Base-by-base conservation (phyloP, 2,113 vertebrate species). In the Eulemur rufifrons region DNA sequence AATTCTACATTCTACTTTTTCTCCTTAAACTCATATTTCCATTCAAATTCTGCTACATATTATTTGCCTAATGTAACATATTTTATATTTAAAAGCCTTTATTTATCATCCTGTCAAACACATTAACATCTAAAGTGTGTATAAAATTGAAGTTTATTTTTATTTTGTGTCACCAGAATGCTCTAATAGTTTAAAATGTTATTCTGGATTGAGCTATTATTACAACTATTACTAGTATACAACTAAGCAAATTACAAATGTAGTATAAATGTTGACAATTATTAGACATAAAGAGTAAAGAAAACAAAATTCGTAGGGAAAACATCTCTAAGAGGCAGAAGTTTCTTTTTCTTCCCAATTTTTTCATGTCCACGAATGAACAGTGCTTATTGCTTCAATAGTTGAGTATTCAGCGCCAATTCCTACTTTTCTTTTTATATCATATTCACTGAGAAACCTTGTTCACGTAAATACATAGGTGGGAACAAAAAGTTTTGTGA, bases 81-180 rank as follows among this genome's bases (percentile, higher is more conserved):
- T 80, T 97, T 96, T 76, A 76, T 89, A 59, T 47, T 84, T 81
- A 74, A 71, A 94, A 87, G 37, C 59, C 69, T 81, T 89, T 86
- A 73, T 52, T 89, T 47, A 78, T 82, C 89, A 89, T 91, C 78
- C 52, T 39, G 25, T 93, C 91, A 94, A 95, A 95, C 64, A 94
- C 68, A 95, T 84, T 54, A 64, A 66, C 56, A 76, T 84, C 27
- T 90, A 94, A 88, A 96, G 54, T 71, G 45, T 85, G 81, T 54
- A 81, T 81, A 47, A 61, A 85, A 81, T 42, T 78, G 74, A 95
- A 93, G 74, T 92, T 86, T 94, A 90, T 96, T 97, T 97, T 96
- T 94, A 83, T 90, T 97, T 97, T 68, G 77, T 77, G 68, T 92
- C 34, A 77, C 42, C 42, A 95, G 68, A 76, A 81, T 74, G 63